Evolutionary conservation across 2,888 invertebrate species (phyloP), one percentile per base, ranked within the genome.

Genomic region (Dione juno): DNA sequence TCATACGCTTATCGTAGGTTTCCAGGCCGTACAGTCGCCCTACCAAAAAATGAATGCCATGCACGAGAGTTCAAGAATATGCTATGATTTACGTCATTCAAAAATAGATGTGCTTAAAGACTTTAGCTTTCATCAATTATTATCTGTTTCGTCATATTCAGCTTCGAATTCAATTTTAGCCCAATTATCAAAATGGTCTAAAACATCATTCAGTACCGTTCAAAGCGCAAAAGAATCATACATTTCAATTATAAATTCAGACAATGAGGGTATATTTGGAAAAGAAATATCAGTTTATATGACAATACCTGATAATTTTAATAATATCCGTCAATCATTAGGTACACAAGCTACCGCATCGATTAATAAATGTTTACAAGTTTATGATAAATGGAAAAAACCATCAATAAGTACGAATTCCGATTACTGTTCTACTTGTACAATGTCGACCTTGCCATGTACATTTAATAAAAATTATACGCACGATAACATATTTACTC

Each of bases 281-380:
- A 75, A 80, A 69, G 82, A 85, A 75, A 88, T 84, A 0, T 73
- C 82, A 3, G 89, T 91, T 35, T 92, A 84, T 59, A 86, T 91
- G 87, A 87, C 88, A 50, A 76, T 90, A 59, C 82, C 82, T 53
- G 77, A 87, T 73, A 81, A 88, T 64, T 77, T 77, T 68, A 78
- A 72, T 70, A 78, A 65, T 8, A 35, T 43, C 35, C 77, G 70
- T 72, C 81, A 79, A 37, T 79, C 82, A 48, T 86, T 86, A 43
- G 86, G 87, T 45, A 88, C 92, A 28, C 92, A 93, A 77, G 92
- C 92, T n/a, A 90, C 92, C 57, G 91, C 88, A 71, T 87, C 87
- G 11, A 80, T 93, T 41, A 92, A 93, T 77, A 93, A 93, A 82
- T 90, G 91, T 76, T 81, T 92, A 69, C 92, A 93, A 83, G 88